Conservation (phyloP, 2,888 invertebrate species). For the Leucania comma region DNA sequence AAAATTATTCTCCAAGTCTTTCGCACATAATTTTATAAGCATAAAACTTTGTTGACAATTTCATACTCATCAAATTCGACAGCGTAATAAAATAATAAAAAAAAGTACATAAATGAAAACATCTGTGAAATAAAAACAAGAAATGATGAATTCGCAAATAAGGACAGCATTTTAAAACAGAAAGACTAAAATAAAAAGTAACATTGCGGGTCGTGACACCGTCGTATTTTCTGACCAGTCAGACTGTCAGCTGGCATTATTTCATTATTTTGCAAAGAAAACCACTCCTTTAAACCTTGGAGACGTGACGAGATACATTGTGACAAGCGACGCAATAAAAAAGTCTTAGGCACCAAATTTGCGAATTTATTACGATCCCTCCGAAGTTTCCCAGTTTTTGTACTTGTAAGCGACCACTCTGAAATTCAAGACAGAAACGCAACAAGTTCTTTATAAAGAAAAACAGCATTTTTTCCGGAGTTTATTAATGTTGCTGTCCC, state of each 20-base stretch:
- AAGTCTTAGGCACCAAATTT: slow-evolving; percentile 52
- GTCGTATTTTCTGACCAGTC: slow-evolving; percentile 46
- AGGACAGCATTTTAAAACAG: slow-evolving; percentile 25
- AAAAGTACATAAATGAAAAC: slow-evolving; percentile 19
- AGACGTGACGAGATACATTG: slow-evolving; percentile 54
- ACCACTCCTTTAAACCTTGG: slow-evolving; percentile 47
- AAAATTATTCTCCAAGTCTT: background rate
- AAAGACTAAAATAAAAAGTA: slow-evolving; percentile 20
- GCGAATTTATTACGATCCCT: slow-evolving; percentile 49
- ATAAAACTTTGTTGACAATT: slow-evolving; percentile 28
- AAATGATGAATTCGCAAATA: slow-evolving; percentile 26
- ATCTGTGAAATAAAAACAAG: slow-evolving; percentile 29
- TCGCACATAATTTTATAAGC: slow-evolving; percentile 25
- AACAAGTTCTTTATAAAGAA: slow-evolving; percentile 81
- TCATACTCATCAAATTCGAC: slow-evolving; percentile 19
- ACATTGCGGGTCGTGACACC: slow-evolving; percentile 24
- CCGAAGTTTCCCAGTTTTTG: slow-evolving; percentile 39
- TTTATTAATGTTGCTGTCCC: slow-evolving; percentile 75
- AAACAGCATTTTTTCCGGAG: slow-evolving; percentile 68
- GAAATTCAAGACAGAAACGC: slow-evolving; percentile 72
- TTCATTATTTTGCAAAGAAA: slow-evolving; percentile 46
- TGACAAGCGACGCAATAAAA: slow-evolving; percentile 53
- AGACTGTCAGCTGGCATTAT: slow-evolving; percentile 29
- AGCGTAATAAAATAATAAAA: slow-evolving; percentile 6
- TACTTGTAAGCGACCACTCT: slow-evolving; percentile 46